Percentiles rank a stretch among this genome's conserved stretches.
These are phyloP conservation scores for Atherinosoma microstoma DNA, from an alignment of 2,797 vertebrate species.

Conservation along the genomic window DNA sequence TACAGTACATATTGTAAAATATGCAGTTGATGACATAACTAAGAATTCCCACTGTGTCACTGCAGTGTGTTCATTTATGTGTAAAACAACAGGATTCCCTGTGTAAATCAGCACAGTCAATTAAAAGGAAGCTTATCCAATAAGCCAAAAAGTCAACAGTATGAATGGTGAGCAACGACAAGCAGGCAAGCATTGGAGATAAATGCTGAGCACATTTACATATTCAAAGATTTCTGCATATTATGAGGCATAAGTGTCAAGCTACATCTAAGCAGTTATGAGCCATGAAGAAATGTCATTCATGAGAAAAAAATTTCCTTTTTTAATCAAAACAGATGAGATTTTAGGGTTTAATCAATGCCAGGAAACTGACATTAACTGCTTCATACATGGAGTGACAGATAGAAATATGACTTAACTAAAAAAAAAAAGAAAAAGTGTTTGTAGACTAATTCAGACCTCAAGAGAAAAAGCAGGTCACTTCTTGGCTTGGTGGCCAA, in stretches of 20 bases:
- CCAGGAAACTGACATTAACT: background rate
- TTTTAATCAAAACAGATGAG: background rate
- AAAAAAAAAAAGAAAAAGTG: constrained; percentile 19
- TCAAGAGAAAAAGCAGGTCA: constrained; percentile 54
- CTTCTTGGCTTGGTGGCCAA: constrained; percentile 51
- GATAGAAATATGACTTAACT: constrained; percentile 27
- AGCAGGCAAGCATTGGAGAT: background rate
- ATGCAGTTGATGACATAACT: background rate
- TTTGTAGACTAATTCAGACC: constrained; percentile 41
- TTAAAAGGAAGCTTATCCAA: background rate
- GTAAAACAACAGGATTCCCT: background rate
- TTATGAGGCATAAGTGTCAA: no score
- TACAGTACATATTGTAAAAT: background rate
- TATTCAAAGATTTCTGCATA: background rate
- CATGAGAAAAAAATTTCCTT: no score
- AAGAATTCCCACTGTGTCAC: background rate
- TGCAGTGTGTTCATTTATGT: background rate
- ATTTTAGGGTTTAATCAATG: background rate
- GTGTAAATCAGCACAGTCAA: background rate
- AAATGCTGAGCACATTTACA: background rate
- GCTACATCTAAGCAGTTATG: no score
- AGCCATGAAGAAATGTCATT: no score
- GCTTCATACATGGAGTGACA: constrained; percentile 14
- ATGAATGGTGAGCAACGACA: background rate
- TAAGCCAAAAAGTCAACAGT: background rate